These are phyloP conservation scores for Actias luna DNA, from an alignment of 2,888 invertebrate species.

Conservation along the genomic window DNA sequence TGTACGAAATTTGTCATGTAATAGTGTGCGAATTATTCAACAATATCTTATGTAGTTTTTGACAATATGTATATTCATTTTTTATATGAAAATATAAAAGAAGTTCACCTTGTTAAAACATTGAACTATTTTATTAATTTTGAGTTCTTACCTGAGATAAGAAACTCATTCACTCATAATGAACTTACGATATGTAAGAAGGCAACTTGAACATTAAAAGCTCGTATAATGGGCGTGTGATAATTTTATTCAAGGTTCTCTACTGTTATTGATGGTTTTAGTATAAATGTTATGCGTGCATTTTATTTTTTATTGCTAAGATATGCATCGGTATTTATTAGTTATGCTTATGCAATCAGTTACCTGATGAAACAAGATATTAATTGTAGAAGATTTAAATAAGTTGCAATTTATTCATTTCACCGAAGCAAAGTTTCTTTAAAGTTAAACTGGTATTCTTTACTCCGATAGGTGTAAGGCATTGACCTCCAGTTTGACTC, in stretches of 20 bases:
- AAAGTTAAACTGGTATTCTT: conserved; percentile 8
- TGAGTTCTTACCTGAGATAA: conserved; percentile 15
- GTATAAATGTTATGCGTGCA: conserved; percentile 12
- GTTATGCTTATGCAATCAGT: background rate
- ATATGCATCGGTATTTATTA: conserved; percentile 5
- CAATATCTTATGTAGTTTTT: background rate
- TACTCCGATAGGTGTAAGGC: conserved; percentile 12
- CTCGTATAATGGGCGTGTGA: conserved; percentile 34
- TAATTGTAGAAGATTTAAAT: background rate
- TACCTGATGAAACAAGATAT: background rate
- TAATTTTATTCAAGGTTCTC: conserved; percentile 48
- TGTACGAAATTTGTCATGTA: no score
- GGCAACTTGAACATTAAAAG: conserved; percentile 36
- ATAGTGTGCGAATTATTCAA: no score
- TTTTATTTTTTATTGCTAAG: conserved; percentile 22
- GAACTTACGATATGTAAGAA: conserved; percentile 22
- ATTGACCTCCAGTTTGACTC: conserved; percentile 31
- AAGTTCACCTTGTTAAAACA: background rate
- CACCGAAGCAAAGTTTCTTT: background rate
- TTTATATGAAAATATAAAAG: background rate
- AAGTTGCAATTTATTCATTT: background rate
- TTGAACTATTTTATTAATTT: conserved; percentile 14
- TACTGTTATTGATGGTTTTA: conserved; percentile 25
- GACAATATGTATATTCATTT: background rate
- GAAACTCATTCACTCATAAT: conserved; percentile 35